These are phyloP conservation scores for Brachionus sp. DNA, from an alignment of 1,140 invertebrate species.

Conservation along the genomic window DNA sequence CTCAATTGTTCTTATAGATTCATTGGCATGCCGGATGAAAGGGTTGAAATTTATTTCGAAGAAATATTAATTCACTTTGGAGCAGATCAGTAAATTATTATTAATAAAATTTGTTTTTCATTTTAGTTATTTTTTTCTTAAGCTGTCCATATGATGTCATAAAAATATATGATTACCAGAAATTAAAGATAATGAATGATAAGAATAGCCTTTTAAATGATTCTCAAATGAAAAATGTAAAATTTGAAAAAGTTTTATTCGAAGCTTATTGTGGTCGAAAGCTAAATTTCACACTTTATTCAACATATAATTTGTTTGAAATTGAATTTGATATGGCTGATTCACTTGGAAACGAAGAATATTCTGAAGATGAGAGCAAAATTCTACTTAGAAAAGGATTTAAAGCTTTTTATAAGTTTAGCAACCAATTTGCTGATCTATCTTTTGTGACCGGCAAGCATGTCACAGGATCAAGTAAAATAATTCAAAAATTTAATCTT, in stretches of 20 bases:
- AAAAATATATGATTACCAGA: constrained; percentile 40
- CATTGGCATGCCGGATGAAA: constrained; percentile 78
- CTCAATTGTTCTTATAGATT: constrained; percentile 87
- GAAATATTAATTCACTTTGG: constrained; percentile 98
- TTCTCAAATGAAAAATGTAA: neutral
- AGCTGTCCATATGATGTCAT: constrained; percentile 45
- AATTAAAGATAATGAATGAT: neutral
- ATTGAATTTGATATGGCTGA: constrained; percentile 37
- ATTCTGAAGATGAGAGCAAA: constrained; percentile 19
- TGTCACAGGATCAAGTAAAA: constrained; percentile 37
- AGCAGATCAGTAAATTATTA: constrained; percentile 81
- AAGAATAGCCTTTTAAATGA: neutral
- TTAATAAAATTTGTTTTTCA: constrained; percentile 50
- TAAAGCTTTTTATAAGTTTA: constrained; percentile 44
- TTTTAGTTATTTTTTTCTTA: neutral
- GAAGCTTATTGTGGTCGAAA: constrained; percentile 41
- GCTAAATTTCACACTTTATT: constrained; percentile 35
- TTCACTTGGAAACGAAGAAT: constrained; percentile 37
- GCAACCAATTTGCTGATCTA: constrained; percentile 33
- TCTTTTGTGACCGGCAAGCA: constrained; percentile 31
- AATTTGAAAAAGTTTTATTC: neutral
- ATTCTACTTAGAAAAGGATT: constrained; percentile 37
- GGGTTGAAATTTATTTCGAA: constrained; percentile 89
- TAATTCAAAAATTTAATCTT: neutral
- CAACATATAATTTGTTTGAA: constrained; percentile 9